Percentiles rank a stretch among this genome's conserved stretches.
These are phyloP conservation scores for Tetragonula carbonaria DNA, from an alignment of 2,888 invertebrate genomes.

Conservation along the genomic window DNA sequence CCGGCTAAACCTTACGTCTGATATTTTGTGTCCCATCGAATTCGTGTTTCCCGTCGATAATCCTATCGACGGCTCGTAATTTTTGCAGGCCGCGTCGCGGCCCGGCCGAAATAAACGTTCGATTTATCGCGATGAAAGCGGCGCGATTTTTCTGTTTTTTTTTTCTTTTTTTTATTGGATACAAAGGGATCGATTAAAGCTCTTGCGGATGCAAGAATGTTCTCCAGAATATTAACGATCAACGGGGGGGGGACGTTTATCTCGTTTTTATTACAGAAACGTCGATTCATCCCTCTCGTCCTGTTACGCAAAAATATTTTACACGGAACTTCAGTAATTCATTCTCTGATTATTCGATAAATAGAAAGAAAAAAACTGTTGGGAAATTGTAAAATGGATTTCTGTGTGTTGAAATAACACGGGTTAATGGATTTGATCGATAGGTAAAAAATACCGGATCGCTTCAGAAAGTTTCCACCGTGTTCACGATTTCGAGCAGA, in stretches of 20 bases:
- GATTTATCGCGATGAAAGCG: constrained; percentile 28
- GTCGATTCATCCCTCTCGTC: too few species aligned
- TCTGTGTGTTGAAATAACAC: neutral
- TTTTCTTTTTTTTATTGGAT: neutral
- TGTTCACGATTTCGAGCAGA: too few species aligned
- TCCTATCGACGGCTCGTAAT: constrained; percentile 33
- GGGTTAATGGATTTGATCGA: neutral
- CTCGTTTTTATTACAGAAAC: neutral
- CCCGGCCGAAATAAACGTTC: constrained; percentile 5
- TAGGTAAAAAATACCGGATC: too few species aligned
- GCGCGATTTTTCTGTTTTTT: neutral
- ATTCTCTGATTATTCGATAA: neutral
- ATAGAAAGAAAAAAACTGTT: neutral
- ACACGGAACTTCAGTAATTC: neutral
- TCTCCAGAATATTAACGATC: neutral
- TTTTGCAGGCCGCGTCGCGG: neutral
- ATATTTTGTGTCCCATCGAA: constrained; percentile 34
- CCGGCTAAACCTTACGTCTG: constrained; percentile 35
- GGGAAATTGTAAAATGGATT: neutral
- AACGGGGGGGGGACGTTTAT: neutral
- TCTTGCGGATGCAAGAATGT: neutral
- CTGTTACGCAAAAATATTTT: neutral
- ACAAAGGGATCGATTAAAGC: neutral
- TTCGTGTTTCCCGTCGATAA: constrained; percentile 19
- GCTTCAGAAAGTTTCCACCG: too few species aligned